Evolutionary conservation across 1,140 invertebrate species (phyloP).

Genomic region (Diorhabda carinulata): DNA sequence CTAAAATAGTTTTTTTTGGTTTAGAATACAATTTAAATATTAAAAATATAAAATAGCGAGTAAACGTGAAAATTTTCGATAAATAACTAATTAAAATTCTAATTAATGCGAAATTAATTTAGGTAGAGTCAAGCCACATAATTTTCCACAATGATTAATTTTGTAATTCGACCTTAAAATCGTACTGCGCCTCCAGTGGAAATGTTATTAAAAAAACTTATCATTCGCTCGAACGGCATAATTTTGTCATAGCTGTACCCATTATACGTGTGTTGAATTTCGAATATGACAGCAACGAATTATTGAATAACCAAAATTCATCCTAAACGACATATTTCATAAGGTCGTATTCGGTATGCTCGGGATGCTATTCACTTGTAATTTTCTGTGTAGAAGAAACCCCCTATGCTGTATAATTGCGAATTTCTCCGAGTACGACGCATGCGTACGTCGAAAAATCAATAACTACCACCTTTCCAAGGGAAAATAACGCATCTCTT

Average conservation of each 20-base stretch:
- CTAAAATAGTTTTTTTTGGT: no score
- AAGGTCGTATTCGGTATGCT: slow-evolving; percentile 4
- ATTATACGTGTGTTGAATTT: slow-evolving; percentile 12
- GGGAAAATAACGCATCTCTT: slow-evolving; percentile 24
- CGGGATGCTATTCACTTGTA: not conserved
- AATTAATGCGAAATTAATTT: slow-evolving; percentile 13
- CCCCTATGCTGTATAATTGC: slow-evolving; percentile 25
- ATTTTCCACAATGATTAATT: slow-evolving; percentile 12
- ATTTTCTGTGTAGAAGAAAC: slow-evolving; percentile 12
- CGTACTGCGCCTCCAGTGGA: slow-evolving; percentile 21
- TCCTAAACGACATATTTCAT: not conserved
- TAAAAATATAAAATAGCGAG: no score
- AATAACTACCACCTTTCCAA: slow-evolving; percentile 24
- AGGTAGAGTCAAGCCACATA: not conserved
- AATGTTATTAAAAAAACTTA: slow-evolving; percentile 33
- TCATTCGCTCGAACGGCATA: slow-evolving; percentile 27
- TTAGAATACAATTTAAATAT: no score
- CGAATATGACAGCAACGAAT: slow-evolving; percentile 3
- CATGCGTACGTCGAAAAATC: slow-evolving; percentile 23
- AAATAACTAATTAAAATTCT: slow-evolving; percentile 10
- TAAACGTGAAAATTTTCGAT: not conserved
- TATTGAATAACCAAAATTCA: not conserved
- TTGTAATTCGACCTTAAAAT: slow-evolving; percentile 9
- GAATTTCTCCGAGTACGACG: slow-evolving; percentile 17
- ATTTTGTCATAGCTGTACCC: slow-evolving; percentile 33